These are phyloP conservation scores for Neoarius graeffei DNA, from an alignment of 2,113 vertebrate genomes.

Conservation along the genomic window DNA sequence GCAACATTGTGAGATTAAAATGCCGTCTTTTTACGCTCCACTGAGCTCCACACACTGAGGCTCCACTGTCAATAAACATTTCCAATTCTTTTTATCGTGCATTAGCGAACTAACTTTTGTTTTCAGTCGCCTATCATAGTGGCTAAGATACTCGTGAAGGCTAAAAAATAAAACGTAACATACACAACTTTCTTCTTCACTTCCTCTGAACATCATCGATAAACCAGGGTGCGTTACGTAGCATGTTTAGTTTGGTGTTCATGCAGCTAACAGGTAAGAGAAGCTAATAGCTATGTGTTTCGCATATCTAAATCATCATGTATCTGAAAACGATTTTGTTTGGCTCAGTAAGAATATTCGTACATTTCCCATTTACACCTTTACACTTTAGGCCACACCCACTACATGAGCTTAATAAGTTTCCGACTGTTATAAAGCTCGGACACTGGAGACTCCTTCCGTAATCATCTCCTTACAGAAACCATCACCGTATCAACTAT, in stretches of 20 bases:
- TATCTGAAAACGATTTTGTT: background rate
- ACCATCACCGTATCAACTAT: background rate
- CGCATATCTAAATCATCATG: background rate
- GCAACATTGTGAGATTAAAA: slow-evolving; percentile 42
- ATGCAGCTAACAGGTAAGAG: background rate
- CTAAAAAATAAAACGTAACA: background rate
- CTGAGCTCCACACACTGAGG: slow-evolving; percentile 14
- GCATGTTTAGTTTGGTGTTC: background rate
- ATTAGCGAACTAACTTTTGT: background rate
- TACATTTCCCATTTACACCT: too few species aligned
- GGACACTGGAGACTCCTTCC: background rate
- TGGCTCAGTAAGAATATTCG: background rate
- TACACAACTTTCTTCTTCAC: background rate
- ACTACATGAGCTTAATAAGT: background rate
- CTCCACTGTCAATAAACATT: slow-evolving; percentile 12
- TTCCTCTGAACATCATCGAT: background rate
- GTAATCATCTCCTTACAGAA: background rate
- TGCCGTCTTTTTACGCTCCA: slow-evolving; percentile 35
- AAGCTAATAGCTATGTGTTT: background rate
- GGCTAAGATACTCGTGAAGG: background rate
- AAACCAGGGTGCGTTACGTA: background rate
- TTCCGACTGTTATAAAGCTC: background rate
- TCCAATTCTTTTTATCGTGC: background rate
- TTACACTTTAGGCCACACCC: background rate
- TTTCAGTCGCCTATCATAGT: background rate